Evolutionary conservation across 2,888 invertebrate species (phyloP).

Genomic region (Aphelenchoides bicaudatus): DNA sequence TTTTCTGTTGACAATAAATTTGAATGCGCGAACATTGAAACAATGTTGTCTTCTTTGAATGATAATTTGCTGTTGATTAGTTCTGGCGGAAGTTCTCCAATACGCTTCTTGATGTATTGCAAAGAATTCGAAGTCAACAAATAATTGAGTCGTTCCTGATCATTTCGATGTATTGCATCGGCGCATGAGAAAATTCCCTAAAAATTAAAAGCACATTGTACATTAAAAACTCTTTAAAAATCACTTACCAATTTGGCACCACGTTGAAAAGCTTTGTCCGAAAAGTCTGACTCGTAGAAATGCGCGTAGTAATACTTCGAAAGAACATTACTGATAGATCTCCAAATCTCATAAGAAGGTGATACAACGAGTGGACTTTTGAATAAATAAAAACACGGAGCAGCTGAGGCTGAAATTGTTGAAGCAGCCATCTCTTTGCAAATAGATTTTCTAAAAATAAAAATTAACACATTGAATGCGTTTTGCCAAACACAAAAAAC

Average conservation of each 20-base stretch:
- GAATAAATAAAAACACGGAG: conserved; percentile 4
- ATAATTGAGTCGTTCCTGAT: not conserved
- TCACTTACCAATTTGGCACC: conserved; percentile 2
- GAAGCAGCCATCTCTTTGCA: not conserved
- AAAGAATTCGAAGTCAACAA: not conserved
- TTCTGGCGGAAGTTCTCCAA: not conserved
- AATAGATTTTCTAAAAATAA: not conserved
- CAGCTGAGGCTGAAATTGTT: not conserved
- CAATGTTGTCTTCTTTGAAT: conserved; percentile 1
- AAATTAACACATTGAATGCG: too few species aligned
- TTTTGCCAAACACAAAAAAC: too few species aligned
- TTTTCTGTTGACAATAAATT: conserved; percentile 7
- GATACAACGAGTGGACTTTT: not conserved
- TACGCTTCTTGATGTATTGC: not conserved
- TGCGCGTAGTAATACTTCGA: not conserved
- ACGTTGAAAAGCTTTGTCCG: not conserved
- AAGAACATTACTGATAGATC: not conserved
- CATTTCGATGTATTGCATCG: not conserved
- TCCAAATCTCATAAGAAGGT: not conserved
- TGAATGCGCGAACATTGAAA: not conserved
- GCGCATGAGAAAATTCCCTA: conserved; percentile 1
- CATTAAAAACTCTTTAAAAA: not conserved
- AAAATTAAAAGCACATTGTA: not conserved
- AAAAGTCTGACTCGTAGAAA: not conserved
- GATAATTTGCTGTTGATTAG: not conserved